Percentiles rank a stretch among this genome's conserved stretches.
Conservation (phyloP, 1,140 invertebrate genomes). For the Drosophila mauritiana region DNA sequence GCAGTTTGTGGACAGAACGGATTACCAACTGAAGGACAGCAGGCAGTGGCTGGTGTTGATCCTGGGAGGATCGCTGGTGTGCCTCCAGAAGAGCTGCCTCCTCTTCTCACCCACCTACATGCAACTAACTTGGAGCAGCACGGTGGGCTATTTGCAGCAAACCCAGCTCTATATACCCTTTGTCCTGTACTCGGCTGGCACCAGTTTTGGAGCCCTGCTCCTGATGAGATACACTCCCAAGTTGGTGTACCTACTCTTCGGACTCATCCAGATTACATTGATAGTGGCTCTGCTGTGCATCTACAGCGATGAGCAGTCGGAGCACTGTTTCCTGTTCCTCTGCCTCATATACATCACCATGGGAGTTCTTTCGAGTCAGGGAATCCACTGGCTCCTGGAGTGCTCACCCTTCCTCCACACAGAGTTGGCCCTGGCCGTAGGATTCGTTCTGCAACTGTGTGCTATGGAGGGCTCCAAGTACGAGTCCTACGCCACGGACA, state of each 20-base stretch:
- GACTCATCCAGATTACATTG: conserved; percentile 69
- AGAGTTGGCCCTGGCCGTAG: conserved; percentile 58
- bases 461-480: conserved; percentile 67
- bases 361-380: conserved; percentile 73
- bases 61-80: conserved; percentile 46
- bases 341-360: conserved; percentile 68
- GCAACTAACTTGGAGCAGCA: conserved; percentile 72
- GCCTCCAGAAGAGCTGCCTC: conserved; percentile 50
- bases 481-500: conserved; percentile 44
- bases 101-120: conserved; percentile 62
- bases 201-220: conserved; percentile 53
- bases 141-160: conserved; percentile 41
- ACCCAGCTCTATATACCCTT: conserved; percentile 59
- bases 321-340: conserved; percentile 72
- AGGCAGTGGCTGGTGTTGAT: conserved; percentile 69
- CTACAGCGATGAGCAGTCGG: conserved; percentile 62
- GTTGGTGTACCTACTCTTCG: conserved; percentile 73
- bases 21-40: conserved; percentile 54
- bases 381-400: conserved; percentile 69
- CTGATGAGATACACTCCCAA: conserved; percentile 73
- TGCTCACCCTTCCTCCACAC: conserved; percentile 73
- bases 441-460: conserved; percentile 55
- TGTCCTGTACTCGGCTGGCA: conserved; percentile 58
- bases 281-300: conserved; percentile 71
- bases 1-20: conserved; percentile 64